Base-by-base conservation (phyloP, 2,888 invertebrate species). In the Sycophila texana region DNA sequence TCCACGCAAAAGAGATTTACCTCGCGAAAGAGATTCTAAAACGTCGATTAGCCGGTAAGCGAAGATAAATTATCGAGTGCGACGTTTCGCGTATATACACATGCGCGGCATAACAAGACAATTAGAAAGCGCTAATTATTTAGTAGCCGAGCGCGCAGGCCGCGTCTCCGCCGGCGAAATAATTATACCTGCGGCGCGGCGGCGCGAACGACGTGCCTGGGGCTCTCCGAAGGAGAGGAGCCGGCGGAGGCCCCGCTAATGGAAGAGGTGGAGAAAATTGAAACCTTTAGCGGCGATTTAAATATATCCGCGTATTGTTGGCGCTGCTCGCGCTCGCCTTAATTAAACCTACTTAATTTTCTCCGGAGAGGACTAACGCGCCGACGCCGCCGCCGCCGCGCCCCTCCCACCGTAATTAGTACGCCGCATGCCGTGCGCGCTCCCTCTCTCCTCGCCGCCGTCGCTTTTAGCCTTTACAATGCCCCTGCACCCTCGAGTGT, bases 291-390 rank as follows among this genome's bases (percentile, higher is more conserved):
- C 74, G 81, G 82, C 84, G 86, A 86, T 89, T 88, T 88, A 86
- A 87, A 88, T 88, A 86, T 83, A 84, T 81, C 82, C 83, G 79
- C 85, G 86, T 87, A 87, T 87, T 86, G 87, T 87, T 86, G 83
- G 85, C 61, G 63, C 61, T 81, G 82, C 82, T 72, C 58, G 79
- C 60, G 72, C 65, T 53, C 72, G 86, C 85, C 86, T 88, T 88
- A 89, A 88, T 89, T 89, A 88, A 88, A 87, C 84, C 85, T 86
- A 86, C 86, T 89, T 88, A 87, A 88, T 89, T 89, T 86, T 86
- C 85, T 87, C 85, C 77, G 81, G 26, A 26, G 26, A 26, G 65
- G 82, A 61, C 66, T 73, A 77, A 79, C 78, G 75, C 26, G 78
- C 61, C 49, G 74, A 47, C 12, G 65, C 60, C 61, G 68, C 49